Percentiles rank a stretch among this genome's conserved stretches.
phyloP scores from a whole-genome alignment of 1,140 invertebrate genomes.

The Drosophila bipectinata region DNA sequence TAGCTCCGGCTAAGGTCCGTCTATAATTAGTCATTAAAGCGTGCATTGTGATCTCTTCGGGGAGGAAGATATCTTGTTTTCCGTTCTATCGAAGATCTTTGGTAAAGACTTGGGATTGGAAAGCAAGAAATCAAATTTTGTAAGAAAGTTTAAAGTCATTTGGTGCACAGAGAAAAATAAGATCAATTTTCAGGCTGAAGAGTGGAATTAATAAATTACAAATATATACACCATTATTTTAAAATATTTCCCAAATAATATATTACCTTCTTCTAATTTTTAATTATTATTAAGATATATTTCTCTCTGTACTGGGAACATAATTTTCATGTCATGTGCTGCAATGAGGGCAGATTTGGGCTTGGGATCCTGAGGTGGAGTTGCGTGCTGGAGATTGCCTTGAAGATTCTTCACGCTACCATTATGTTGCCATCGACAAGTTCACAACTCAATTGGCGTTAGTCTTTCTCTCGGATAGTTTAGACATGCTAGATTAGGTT shows the following conservation, averaged over 20 bases:
- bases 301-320: conserved; percentile 6
- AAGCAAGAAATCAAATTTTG: conserved; percentile 31
- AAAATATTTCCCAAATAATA: background rate
- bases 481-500: conserved; percentile 46
- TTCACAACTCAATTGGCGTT: conserved; percentile 61
- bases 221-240: too few relatives aligned
- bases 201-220: too few relatives aligned
- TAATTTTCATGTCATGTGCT: conserved; percentile 51
- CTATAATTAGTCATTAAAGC: conserved; percentile 82
- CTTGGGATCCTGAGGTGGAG: conserved; percentile 16
- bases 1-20: conserved; percentile 56
- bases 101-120: conserved; percentile 41
- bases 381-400: conserved; percentile 61
- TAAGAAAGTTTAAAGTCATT: conserved; percentile 52
- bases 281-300: conserved; percentile 1
- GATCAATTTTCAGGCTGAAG: background rate
- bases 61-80: conserved; percentile 23
- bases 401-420: conserved; percentile 64
- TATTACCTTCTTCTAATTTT: background rate
- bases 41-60: conserved; percentile 66
- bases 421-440: conserved; percentile 52
- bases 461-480: conserved; percentile 14
- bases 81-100: conserved; percentile 32
- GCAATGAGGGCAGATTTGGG: conserved; percentile 45
- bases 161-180: conserved; percentile 6